Conservation (phyloP, 2,888 invertebrate species). For the Drosophila monieri region DNA sequence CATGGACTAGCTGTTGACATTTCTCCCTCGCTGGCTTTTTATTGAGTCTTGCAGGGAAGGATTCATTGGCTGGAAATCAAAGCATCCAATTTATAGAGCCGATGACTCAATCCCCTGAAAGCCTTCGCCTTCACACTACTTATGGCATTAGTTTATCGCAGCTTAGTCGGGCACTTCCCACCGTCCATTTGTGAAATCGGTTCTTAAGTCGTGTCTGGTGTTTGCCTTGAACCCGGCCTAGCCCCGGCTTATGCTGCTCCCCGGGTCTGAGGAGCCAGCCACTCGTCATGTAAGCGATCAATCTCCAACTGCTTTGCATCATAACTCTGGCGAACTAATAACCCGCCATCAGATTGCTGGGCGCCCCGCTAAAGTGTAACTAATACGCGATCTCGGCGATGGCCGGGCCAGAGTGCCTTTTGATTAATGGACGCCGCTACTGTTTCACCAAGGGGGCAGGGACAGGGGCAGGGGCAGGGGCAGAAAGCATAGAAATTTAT, state of each 20-base stretch:
- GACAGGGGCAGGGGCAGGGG: too few species aligned
- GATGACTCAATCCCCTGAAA: slow-evolving; percentile 4
- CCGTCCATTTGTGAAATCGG: slow-evolving; percentile 6
- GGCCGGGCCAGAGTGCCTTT: slow-evolving; percentile 50
- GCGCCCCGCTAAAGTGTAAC: slow-evolving; percentile 58
- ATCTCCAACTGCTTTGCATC: slow-evolving; percentile 53
- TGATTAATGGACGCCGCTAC: slow-evolving; percentile 75
- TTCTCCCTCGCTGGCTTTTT: slow-evolving; percentile 20
- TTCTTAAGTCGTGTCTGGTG: slow-evolving; percentile 7
- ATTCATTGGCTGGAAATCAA: slow-evolving; percentile 22
- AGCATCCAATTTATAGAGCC: not conserved
- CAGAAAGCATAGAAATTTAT: slow-evolving; percentile 54
- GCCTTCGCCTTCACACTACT: slow-evolving; percentile 3
- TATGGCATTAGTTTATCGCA: not conserved
- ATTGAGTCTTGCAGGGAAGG: slow-evolving; percentile 6
- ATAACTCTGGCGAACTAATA: slow-evolving; percentile 33
- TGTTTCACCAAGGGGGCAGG: slow-evolving; percentile 47
- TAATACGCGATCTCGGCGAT: slow-evolving; percentile 54
- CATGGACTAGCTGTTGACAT: slow-evolving; percentile 25
- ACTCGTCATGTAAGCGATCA: slow-evolving; percentile 39
- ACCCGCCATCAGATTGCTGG: slow-evolving; percentile 30
- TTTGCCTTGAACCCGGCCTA: slow-evolving; percentile 27
- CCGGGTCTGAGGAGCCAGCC: slow-evolving; percentile 31
- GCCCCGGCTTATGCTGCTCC: slow-evolving; percentile 9
- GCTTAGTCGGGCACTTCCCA: slow-evolving; percentile 27